A percentile compares a stretch with the other conserved stretches of the same genome.
Evolutionary conservation across 23 tunicate genomes (phyloP).

Genomic region (Halocynthia roretzi): DNA sequence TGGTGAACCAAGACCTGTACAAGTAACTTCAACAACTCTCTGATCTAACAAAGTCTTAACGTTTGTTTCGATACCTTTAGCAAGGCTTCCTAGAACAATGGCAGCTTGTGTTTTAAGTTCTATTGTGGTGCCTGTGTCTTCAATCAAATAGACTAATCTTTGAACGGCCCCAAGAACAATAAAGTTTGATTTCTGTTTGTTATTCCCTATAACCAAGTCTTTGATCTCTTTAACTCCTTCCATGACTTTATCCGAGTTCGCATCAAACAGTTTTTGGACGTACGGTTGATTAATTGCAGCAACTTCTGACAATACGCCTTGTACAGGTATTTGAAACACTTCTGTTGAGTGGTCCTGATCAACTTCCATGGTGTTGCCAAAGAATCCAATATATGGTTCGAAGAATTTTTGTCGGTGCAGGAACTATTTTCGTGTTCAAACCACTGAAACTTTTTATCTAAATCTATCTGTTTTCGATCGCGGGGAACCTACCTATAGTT

Average conservation of each 20-base stretch:
- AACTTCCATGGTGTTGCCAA: neutral
- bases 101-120: slow-evolving; percentile 57
- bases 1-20: slow-evolving; percentile 25
- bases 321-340: neutral
- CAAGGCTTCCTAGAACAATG: slow-evolving; percentile 78
- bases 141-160: slow-evolving; percentile 48
- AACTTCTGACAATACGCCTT: slow-evolving; percentile 22
- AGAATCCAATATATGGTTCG: too few species aligned
- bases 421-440: too few species aligned
- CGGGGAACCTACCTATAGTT: too few species aligned
- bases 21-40: slow-evolving; percentile 49
- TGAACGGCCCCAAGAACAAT: slow-evolving; percentile 53
- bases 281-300: slow-evolving; percentile 56
- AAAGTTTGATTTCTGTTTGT: slow-evolving; percentile 73
- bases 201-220: slow-evolving; percentile 79
- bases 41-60: slow-evolving; percentile 43
- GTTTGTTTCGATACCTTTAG: slow-evolving; percentile 72
- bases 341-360: neutral
- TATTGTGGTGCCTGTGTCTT: slow-evolving; percentile 33
- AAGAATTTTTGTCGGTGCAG: too few species aligned
- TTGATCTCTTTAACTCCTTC: slow-evolving; percentile 80
- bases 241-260: slow-evolving; percentile 17
- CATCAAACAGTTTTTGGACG: slow-evolving; percentile 45
- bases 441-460: too few species aligned
- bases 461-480: too few species aligned